Percentiles rank a stretch among this genome's conserved stretches.
These are phyloP conservation scores for Vimba vimba DNA, from an alignment of 2,113 vertebrate species.

Conservation along the genomic window DNA sequence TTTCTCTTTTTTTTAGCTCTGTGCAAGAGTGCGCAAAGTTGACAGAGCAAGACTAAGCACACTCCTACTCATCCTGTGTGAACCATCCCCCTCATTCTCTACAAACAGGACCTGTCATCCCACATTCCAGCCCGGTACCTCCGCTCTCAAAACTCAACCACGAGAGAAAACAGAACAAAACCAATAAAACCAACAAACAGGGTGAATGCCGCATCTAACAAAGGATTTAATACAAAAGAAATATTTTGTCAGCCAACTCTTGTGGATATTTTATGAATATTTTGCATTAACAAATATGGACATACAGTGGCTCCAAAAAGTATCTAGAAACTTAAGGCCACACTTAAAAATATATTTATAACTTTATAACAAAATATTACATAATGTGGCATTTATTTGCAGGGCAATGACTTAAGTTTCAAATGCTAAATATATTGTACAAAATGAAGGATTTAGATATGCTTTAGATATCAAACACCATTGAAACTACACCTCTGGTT, in stretches of 20 bases:
- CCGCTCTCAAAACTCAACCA: conserved; percentile 51
- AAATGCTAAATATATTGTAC: neutral
- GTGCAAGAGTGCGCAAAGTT: conserved; percentile 37
- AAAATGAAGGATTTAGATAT: neutral
- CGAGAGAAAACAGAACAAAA: conserved; percentile 52
- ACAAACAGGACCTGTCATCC: conserved; percentile 73
- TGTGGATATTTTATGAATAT: neutral
- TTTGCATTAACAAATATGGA: neutral
- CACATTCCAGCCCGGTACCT: conserved; percentile 71
- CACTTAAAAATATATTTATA: neutral
- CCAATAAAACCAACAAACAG: conserved; percentile 44
- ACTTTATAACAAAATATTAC: neutral
- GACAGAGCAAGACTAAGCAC: conserved; percentile 52
- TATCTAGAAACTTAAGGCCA: neutral
- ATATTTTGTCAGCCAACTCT: neutral
- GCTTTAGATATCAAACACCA: neutral
- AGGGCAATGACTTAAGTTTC: neutral
- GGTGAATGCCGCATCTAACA: conserved; percentile 36
- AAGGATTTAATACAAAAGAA: neutral
- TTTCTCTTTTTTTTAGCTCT: conserved; percentile 25
- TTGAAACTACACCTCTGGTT: neutral
- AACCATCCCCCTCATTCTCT: conserved; percentile 56
- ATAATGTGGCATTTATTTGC: neutral
- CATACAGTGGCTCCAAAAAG: neutral
- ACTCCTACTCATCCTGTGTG: conserved; percentile 60